Evolutionary conservation across 2,888 invertebrate species (phyloP).

Genomic region (Oscheius sp.): DNA sequence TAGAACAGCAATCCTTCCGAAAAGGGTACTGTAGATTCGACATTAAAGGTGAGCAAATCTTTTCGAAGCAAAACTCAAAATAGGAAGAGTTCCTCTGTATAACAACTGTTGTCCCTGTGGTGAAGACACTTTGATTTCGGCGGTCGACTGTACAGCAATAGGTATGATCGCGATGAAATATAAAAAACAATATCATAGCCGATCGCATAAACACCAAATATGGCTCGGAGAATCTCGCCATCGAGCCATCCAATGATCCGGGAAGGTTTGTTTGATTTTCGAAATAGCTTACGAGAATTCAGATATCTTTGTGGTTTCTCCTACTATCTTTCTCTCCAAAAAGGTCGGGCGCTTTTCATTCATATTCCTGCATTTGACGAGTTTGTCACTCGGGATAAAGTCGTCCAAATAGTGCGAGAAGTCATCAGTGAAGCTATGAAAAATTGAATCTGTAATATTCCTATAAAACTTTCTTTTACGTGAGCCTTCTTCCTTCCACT

Average conservation of each 20-base stretch:
- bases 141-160: slow-evolving; percentile 23
- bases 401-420: too few relatives aligned
- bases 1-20: slow-evolving; percentile 50
- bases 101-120: slow-evolving; percentile 29
- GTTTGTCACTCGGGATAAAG: slow-evolving; percentile 33
- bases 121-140: slow-evolving; percentile 12
- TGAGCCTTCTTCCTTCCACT: too few relatives aligned
- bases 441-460: too few relatives aligned
- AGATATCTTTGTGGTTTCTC: slow-evolving; percentile 58
- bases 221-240: slow-evolving; percentile 23
- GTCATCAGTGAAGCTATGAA: background rate
- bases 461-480: too few relatives aligned
- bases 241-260: slow-evolving; percentile 42
- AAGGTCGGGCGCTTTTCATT: slow-evolving; percentile 46
- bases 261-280: slow-evolving; percentile 34
- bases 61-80: slow-evolving; percentile 6
- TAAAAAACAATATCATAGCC: too few relatives aligned
- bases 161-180: too few relatives aligned
- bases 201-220: slow-evolving; percentile 25
- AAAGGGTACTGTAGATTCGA: slow-evolving; percentile 50
- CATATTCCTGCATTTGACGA: slow-evolving; percentile 49
- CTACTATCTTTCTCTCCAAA: slow-evolving; percentile 44
- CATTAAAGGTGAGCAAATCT: slow-evolving; percentile 36
- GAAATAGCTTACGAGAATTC: background rate
- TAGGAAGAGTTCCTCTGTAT: slow-evolving; percentile 30